Conservation (phyloP, 2,888 invertebrate species). For the Melanophora roralis region DNA sequence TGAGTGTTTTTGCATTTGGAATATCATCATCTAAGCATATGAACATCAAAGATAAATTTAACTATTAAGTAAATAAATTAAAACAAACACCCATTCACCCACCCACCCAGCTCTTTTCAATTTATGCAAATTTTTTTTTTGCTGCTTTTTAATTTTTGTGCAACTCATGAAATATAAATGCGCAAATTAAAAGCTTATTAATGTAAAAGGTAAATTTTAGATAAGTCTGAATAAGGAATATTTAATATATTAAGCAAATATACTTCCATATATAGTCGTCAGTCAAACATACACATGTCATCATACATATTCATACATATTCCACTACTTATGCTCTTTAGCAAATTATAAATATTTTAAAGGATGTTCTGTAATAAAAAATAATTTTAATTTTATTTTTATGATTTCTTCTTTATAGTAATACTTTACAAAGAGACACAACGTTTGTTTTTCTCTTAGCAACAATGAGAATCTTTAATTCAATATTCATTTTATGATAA, state of each 20-base stretch:
- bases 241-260: slow-evolving; percentile 50
- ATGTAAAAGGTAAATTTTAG: slow-evolving; percentile 50
- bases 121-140: slow-evolving; percentile 49
- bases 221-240: slow-evolving; percentile 37
- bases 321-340: neutral
- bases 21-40: slow-evolving; percentile 5
- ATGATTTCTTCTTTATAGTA: neutral
- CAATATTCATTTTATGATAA: slow-evolving; percentile 28
- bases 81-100: no score
- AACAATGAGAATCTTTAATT: slow-evolving; percentile 37
- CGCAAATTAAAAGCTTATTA: slow-evolving; percentile 71
- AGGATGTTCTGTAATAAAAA: slow-evolving; percentile 19
- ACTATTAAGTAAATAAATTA: slow-evolving; percentile 51
- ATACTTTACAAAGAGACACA: neutral
- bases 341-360: neutral
- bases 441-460: neutral
- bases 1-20: neutral
- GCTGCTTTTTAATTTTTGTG: slow-evolving; percentile 35
- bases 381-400: slow-evolving; percentile 21
- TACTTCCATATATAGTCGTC: no score
- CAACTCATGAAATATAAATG: slow-evolving; percentile 73
- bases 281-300: neutral
- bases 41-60: slow-evolving; percentile 45
- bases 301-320: neutral
- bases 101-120: slow-evolving; percentile 9